Percentiles rank a stretch among this genome's conserved stretches.
phyloP scores from a whole-genome alignment of 2,888 invertebrate species.

The Hedychridium roseum region DNA sequence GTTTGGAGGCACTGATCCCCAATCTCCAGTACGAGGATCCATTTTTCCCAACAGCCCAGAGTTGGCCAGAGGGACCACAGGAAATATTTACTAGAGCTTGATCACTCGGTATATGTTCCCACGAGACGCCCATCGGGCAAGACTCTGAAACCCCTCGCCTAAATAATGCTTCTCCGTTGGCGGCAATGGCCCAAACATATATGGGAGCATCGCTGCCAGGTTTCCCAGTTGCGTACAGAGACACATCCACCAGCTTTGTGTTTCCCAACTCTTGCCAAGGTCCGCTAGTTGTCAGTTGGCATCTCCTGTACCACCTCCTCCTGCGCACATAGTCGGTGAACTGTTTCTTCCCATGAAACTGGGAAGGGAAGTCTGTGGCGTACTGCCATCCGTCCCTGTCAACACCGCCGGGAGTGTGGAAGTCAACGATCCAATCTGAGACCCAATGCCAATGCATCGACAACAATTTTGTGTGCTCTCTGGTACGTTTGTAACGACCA shows the following conservation, averaged over 20 bases:
- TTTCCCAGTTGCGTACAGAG: slow-evolving; percentile 70
- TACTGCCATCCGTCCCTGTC: slow-evolving; percentile 96
- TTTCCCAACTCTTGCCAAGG: slow-evolving; percentile 91
- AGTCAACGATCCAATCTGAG: slow-evolving; percentile 93
- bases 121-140: slow-evolving; percentile 76
- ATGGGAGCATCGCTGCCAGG: slow-evolving; percentile 64
- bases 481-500: slow-evolving; percentile 82
- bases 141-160: slow-evolving; percentile 78
- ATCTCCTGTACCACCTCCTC: slow-evolving; percentile 84
- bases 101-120: slow-evolving; percentile 85
- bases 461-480: slow-evolving; percentile 85
- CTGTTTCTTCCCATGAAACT: slow-evolving; percentile 84
- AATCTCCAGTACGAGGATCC: slow-evolving; percentile 85
- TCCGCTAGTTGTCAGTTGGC: slow-evolving; percentile 82
- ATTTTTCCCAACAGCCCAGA: slow-evolving; percentile 89
- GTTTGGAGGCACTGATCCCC: slow-evolving; percentile 75
- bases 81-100: slow-evolving; percentile 81
- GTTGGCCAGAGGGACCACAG: slow-evolving; percentile 72
- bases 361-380: slow-evolving; percentile 89
- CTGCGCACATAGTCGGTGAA: slow-evolving; percentile 90
- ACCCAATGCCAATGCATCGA: slow-evolving; percentile 93
- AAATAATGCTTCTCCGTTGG: slow-evolving; percentile 86
- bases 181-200: slow-evolving; percentile 85
- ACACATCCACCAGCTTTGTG: slow-evolving; percentile 82
- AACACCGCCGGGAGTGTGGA: slow-evolving; percentile 86